Base-by-base conservation (phyloP, 1,140 invertebrate species). In the Drosophila arawakana region DNA sequence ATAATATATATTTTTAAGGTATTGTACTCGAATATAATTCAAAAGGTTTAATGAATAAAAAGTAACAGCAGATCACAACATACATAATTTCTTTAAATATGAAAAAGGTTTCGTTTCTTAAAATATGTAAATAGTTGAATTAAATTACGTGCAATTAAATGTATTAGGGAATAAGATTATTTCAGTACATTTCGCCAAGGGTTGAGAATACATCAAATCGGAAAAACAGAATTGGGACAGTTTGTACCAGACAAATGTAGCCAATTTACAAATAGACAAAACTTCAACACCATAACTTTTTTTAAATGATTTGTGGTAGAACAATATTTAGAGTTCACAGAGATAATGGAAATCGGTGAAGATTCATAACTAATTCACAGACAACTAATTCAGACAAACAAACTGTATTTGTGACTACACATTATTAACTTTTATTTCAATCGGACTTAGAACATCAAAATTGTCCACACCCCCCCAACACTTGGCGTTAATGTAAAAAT, bases 21-120 rank as follows among this genome's bases (percentile, higher is more conserved):
- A 52, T 65, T 13, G 30, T 44, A 39, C 9, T 68, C 39, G n/a
- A 59, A 39, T 59, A 58, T 54, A 68, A 68, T 68, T 68, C 60
- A 50, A 43, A 73, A 46, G 35, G 10, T 46, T 74, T 74, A 69
- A 69, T 74, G 72, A 74, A 69, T 74, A 74, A 74, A 73, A 74
- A 39, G 18, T 13, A 55, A 41, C 41, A 73, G 60, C 21, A 49
- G 25, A 55, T 34, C 55, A 73, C 44, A 52, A 63, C 61, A 65
- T 54, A 62, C 47, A 68, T 59, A 68, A 8, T 57, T 47, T 34
- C 55, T 6, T 68, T 60, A 18, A 9, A 46, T 39, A 39, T 70
- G 41, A 25, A 47, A 68, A 43, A 61, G 37, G 30, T 41, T 62
- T 10, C 46, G 6, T 30, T 13, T 49, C 43, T 21, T 25, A 9